Conservation (phyloP, 2,797 vertebrate genomes). For the Catamblyrhynchus diadema region DNA sequence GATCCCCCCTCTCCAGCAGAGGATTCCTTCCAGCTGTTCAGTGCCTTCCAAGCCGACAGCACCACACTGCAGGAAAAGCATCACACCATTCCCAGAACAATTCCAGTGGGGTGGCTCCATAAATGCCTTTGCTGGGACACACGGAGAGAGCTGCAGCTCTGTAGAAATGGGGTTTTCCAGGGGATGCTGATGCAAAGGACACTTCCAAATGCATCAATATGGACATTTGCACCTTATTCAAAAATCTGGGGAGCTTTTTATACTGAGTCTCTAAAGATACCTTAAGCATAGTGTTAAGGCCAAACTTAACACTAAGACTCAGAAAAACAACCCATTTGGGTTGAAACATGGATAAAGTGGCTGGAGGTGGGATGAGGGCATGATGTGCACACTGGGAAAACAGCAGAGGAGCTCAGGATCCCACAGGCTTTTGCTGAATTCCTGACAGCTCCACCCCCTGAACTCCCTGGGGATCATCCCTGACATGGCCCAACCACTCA, state of each 20-base stretch:
- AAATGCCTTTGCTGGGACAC: not conserved
- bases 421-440: not conserved
- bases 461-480: not conserved
- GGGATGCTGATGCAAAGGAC: not conserved
- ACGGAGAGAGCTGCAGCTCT: not conserved
- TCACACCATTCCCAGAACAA: fast-evolving
- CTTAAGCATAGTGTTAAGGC: not conserved
- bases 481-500: slow-evolving; percentile 49
- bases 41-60: not conserved
- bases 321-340: not conserved
- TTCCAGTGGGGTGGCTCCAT: not conserved
- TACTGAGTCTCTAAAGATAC: not conserved
- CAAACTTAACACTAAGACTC: not conserved
- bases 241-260: not conserved
- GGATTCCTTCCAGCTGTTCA: not conserved
- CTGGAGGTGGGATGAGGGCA: not conserved
- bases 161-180: not conserved
- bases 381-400: not conserved
- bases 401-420: not conserved
- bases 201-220: not conserved
- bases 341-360: not conserved
- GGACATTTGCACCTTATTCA: not conserved
- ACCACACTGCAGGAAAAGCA: fast-evolving
- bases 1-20: not conserved
- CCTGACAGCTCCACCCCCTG: not conserved